Evolutionary conservation across 2,113 vertebrate genomes (phyloP), one percentile per base, ranked within the genome.

Genomic region (Fregetta grallaria): DNA sequence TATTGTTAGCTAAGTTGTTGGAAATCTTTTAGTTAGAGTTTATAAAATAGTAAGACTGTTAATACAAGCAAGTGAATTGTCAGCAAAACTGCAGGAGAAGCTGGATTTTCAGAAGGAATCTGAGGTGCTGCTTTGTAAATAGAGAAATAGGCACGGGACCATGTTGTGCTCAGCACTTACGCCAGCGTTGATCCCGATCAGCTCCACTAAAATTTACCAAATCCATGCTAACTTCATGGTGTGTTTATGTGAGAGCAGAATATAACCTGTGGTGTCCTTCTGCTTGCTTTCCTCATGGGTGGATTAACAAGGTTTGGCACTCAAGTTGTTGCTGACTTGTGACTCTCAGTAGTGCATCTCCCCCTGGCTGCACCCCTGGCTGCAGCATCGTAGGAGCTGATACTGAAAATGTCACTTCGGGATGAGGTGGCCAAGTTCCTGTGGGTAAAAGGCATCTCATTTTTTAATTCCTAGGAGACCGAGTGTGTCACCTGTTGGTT

Each of bases 111-210:
- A 70, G 52, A 68, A 68, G 42, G 14, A 68, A 45, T 56, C 21
- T 13, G 36, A 71, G 27, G 3, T 67, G 36, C 32, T 78, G 30
- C 29, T 74, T 81, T 95, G 7, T 16, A 78, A 74, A 40, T 14
- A 56, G 11, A 71, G n/a, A 26, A 40, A 9, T 11, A 55, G 18
- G 14, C 20, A 11, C 2, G 3, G 16, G 21, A 58, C 44, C 2
- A 0, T 17, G 8, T 36, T 83, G 49, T 36, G 7, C 12, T 90
- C 15, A 36, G 42, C 47, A 14, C 11, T 70, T 50, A 32, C 2
- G 27, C 32, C 21, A 7, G 26, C 38, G 29, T 44, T 1, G 3
- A 17, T 86, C 40, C 75, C 0, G 0, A 49, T 42, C 26, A 42
- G 17, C 26, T 76, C 32, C 9, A 25, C 23, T n/a, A 6, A 6